Conservation (phyloP, 1,140 invertebrate genomes). For the Lerema accius region DNA sequence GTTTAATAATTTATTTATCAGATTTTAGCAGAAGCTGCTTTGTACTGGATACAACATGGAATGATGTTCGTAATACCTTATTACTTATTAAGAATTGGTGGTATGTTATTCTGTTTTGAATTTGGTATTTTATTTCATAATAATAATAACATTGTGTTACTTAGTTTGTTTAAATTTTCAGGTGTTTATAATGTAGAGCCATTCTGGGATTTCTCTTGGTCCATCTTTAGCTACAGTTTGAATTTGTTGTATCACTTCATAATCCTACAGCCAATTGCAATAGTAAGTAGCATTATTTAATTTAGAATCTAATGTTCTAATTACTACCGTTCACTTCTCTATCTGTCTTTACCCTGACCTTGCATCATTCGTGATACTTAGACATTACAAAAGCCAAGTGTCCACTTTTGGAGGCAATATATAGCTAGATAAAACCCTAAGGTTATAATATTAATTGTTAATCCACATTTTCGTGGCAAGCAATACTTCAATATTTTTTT, state of each 20-base stretch:
- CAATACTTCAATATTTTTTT: too few species aligned
- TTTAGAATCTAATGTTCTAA: too few species aligned
- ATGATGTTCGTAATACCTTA: conserved; percentile 96
- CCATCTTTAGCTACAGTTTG: conserved; percentile 90
- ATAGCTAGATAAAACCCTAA: too few species aligned
- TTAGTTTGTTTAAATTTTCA: conserved; percentile 65
- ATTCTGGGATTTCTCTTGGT: conserved; percentile 92
- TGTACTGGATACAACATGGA: conserved; percentile 96
- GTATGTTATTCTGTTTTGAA: conserved; percentile 83
- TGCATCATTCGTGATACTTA: too few species aligned
- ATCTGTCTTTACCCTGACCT: too few species aligned
- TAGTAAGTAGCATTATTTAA: conserved; percentile 87
- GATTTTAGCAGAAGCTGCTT: conserved; percentile 94
- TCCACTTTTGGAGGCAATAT: too few species aligned
- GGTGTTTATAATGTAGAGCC: conserved; percentile 94
- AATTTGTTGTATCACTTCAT: conserved; percentile 94
- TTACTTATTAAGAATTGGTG: conserved; percentile 93
- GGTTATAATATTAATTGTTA: too few species aligned
- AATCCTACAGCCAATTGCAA: conserved; percentile 91
- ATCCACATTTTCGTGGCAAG: too few species aligned
- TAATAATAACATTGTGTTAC: background rate
- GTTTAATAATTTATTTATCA: conserved; percentile 75
- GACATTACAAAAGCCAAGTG: too few species aligned
- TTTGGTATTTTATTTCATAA: conserved; percentile 22
- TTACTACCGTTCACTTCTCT: too few species aligned